Conservation (phyloP, 1,140 invertebrate genomes). For the Dendrolimus kikuchii region DNA sequence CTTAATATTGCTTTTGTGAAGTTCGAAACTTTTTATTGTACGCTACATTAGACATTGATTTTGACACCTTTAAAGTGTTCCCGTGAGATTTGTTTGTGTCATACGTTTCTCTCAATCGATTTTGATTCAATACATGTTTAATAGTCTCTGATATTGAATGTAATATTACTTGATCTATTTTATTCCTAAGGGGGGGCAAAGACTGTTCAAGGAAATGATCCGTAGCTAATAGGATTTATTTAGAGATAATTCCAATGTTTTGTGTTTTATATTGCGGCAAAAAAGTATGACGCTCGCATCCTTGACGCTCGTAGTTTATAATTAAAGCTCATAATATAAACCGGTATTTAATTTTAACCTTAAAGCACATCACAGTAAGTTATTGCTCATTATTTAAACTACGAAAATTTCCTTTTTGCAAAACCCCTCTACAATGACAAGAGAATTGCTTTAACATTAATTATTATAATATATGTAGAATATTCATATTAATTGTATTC, state of each 20-base stretch:
- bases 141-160: not conserved
- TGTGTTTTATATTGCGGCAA: no score
- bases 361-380: slow-evolving; percentile 15
- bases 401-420: slow-evolving; percentile 1
- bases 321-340: slow-evolving; percentile 25
- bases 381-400: slow-evolving; percentile 14
- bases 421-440: not conserved
- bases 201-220: no score
- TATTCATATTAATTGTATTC: no score
- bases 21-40: slow-evolving; percentile 29
- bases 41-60: slow-evolving; percentile 51
- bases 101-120: not conserved
- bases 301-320: slow-evolving; percentile 17
- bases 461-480: not conserved
- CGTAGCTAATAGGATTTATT: no score
- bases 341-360: slow-evolving; percentile 22
- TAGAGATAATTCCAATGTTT: no score
- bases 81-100: slow-evolving; percentile 29
- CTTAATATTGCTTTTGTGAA: slow-evolving; percentile 41
- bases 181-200: no score
- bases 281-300: no score
- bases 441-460: slow-evolving; percentile 1
- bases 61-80: slow-evolving; percentile 40
- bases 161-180: no score
- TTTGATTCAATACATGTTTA: not conserved